Evolutionary conservation across 37 sponge, comb jelly and placozoan genomes (phyloP).

Genomic region (Ephydatia muelleri): DNA sequence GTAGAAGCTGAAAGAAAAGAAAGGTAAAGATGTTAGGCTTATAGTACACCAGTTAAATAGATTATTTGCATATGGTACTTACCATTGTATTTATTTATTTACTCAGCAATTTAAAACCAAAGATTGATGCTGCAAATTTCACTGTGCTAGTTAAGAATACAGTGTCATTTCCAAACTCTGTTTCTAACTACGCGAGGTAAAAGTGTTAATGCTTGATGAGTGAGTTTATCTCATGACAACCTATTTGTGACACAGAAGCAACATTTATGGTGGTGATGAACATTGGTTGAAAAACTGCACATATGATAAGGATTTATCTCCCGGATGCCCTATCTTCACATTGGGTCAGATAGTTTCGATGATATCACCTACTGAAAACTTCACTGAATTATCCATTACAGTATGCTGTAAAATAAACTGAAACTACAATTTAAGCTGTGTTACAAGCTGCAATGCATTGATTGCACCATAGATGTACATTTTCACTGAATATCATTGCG

Average conservation of each 20-base stretch:
- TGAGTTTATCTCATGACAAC: background rate
- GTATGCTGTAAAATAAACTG: too few species aligned
- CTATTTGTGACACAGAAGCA: background rate
- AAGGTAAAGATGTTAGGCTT: slow-evolving; percentile 17
- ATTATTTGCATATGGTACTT: background rate
- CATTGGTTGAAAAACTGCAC: background rate
- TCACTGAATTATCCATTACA: background rate
- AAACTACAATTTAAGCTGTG: too few species aligned
- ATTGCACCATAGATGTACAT: too few species aligned
- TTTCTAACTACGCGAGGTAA: background rate
- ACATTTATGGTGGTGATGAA: background rate
- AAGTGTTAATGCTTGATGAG: background rate
- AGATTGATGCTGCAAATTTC: slow-evolving; percentile 47
- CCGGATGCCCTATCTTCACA: slow-evolving; percentile 55
- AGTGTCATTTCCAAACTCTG: slow-evolving; percentile 46
- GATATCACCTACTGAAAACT: slow-evolving; percentile 2
- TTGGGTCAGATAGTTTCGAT: slow-evolving; percentile 30
- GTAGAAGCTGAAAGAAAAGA: slow-evolving; percentile 34
- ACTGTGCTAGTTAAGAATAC: slow-evolving; percentile 71
- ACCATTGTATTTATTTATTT: background rate
- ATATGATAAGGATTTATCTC: background rate
- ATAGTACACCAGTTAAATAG: background rate
- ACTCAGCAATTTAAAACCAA: slow-evolving; percentile 28
- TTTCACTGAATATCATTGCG: too few species aligned
- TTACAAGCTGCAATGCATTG: too few species aligned